phyloP scores from a whole-genome alignment of 2,113 vertebrate genomes.

The Hippocampus mohnikei region DNA sequence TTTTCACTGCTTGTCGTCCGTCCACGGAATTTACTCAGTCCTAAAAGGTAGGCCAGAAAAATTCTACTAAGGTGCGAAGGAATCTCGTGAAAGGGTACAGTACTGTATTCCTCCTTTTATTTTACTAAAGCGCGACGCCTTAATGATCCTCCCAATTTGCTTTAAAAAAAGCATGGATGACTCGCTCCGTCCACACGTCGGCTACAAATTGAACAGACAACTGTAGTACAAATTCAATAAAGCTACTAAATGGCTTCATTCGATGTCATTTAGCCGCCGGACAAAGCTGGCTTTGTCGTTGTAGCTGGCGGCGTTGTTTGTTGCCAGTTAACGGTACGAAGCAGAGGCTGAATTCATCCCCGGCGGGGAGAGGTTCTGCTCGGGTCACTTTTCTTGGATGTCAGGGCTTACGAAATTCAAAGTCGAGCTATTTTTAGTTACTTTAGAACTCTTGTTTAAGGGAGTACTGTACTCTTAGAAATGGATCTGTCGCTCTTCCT shows the following conservation, averaged over 20 bases:
- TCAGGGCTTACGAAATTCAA: not conserved
- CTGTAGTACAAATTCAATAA: slow-evolving; percentile 13
- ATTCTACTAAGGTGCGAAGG: rapidly evolving
- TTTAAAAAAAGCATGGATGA: not conserved
- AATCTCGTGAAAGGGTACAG: not conserved
- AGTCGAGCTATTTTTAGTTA: not conserved
- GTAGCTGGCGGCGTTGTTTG: not conserved
- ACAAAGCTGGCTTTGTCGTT: slow-evolving; percentile 40
- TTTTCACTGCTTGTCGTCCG: not conserved
- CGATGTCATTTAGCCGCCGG: slow-evolving; percentile 25
- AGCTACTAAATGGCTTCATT: not conserved
- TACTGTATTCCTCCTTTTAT: not conserved
- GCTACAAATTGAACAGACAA: slow-evolving; percentile 14
- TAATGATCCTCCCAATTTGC: not conserved
- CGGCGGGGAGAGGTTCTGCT: not conserved
- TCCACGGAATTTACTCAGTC: slow-evolving; percentile 1
- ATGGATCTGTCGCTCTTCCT: not conserved
- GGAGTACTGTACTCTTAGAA: not conserved
- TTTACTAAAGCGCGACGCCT: too few relatives aligned
- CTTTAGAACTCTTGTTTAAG: not conserved
- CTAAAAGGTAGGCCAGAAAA: slow-evolving; percentile 32
- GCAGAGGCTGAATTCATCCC: not conserved
- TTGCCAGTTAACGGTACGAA: slow-evolving; percentile 32
- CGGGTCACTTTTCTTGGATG: not conserved
- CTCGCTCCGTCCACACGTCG: not conserved